Percentiles rank a stretch among this genome's conserved stretches.
These are phyloP conservation scores for Paedocypris sp. DNA, from an alignment of 2,113 vertebrate species.

Conservation along the genomic window DNA sequence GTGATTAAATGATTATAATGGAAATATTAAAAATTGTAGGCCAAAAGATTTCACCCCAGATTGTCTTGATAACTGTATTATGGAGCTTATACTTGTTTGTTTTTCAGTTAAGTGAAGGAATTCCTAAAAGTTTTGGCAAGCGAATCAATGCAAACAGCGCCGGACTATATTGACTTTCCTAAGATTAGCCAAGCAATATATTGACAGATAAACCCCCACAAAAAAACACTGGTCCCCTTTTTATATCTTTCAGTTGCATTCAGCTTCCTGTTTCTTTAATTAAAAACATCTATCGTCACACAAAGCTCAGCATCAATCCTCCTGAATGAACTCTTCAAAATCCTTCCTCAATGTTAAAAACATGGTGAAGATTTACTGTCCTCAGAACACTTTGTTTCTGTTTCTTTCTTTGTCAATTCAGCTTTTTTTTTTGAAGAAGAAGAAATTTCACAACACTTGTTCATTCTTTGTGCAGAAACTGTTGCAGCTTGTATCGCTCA, in stretches of 20 bases:
- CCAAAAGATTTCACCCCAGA: no score
- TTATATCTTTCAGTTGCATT: not conserved
- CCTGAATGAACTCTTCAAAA: not conserved
- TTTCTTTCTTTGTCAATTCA: not conserved
- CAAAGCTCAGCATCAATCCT: not conserved
- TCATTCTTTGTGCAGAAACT: not conserved
- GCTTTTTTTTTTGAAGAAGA: no score
- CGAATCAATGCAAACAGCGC: not conserved
- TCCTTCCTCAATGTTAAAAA: not conserved
- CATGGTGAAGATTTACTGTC: slow-evolving; percentile 5
- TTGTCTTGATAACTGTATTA: no score
- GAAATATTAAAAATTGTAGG: no score
- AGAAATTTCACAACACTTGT: not conserved
- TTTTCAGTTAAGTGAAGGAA: not conserved
- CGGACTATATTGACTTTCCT: not conserved
- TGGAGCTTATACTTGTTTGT: not conserved
- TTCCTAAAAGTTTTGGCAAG: not conserved
- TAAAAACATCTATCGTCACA: not conserved
- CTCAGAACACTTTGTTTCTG: not conserved
- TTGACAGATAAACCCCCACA: not conserved
- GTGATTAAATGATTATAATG: no score
- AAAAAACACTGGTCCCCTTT: not conserved
- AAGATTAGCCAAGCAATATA: not conserved
- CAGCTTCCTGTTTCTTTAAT: not conserved
- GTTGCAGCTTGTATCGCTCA: not conserved